Conservation (phyloP, 2,113 vertebrate species). For the Limanda limanda region DNA sequence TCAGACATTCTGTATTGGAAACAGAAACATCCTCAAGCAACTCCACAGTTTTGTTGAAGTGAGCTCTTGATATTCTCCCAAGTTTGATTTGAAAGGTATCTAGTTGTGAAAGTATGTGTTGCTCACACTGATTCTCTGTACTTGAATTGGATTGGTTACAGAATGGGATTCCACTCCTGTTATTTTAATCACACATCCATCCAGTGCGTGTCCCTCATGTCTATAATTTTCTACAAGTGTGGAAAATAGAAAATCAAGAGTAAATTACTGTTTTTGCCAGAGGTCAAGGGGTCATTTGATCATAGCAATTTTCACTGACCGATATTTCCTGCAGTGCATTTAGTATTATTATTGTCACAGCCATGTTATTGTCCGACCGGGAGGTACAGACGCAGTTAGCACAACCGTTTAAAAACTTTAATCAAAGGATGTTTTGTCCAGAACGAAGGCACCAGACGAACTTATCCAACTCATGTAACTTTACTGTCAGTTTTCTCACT, state of each 20-base stretch:
- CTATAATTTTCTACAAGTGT: conserved; percentile 1
- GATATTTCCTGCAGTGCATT: not conserved
- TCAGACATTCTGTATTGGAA: too few relatives aligned
- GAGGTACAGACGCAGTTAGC: not conserved
- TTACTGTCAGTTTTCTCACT: conserved; percentile 3
- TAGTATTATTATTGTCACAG: not conserved
- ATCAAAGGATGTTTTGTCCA: not conserved
- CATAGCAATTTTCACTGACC: conserved; percentile 1
- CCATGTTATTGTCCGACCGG: not conserved
- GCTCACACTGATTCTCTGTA: not conserved
- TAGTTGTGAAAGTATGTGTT: conserved; percentile 10
- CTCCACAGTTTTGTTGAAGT: not conserved
- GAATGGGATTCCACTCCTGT: conserved; percentile 4
- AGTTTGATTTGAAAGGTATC: not conserved
- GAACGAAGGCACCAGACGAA: not conserved
- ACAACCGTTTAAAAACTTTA: not conserved
- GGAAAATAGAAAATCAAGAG: conserved; percentile 28
- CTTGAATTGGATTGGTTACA: conserved; percentile 35
- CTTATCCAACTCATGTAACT: not conserved
- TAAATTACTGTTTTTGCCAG: conserved; percentile 12
- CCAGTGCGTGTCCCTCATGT: not conserved
- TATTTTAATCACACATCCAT: conserved; percentile 14
- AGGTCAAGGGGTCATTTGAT: conserved; percentile 10
- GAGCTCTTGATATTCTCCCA: conserved; percentile 2
- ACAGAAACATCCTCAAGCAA: too few relatives aligned